Conservation (phyloP, 2,113 vertebrate genomes). For the Solea solea region DNA sequence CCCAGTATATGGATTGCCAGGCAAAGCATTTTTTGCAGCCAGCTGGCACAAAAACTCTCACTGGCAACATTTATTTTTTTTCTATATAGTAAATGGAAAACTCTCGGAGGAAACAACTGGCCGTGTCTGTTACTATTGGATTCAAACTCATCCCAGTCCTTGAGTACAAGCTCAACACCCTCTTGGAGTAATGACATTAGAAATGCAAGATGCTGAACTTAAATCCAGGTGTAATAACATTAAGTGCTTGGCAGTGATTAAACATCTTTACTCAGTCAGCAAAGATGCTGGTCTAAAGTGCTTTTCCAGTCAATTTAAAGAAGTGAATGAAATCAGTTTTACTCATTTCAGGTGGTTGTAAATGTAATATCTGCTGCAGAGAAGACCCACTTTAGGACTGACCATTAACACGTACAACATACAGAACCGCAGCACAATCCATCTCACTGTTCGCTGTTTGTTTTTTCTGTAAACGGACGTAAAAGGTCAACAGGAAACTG, state of each 20-base stretch:
- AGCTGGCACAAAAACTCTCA: slow-evolving; percentile 57
- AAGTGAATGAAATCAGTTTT: slow-evolving; percentile 11
- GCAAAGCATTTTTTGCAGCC: slow-evolving; percentile 59
- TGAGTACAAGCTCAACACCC: slow-evolving; percentile 31
- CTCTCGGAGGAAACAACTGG: slow-evolving; percentile 41
- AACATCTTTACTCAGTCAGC: slow-evolving; percentile 33
- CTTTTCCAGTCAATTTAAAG: slow-evolving; percentile 11
- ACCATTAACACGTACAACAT: too few relatives aligned
- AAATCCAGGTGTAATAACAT: slow-evolving; percentile 56
- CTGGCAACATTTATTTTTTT: slow-evolving; percentile 48
- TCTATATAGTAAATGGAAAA: slow-evolving; percentile 57
- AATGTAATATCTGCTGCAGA: not conserved
- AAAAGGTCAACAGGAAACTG: too few relatives aligned
- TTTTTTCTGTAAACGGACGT: too few relatives aligned
- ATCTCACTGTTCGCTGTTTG: too few relatives aligned
- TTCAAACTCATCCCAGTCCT: slow-evolving; percentile 31
- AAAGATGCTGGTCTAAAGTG: slow-evolving; percentile 1
- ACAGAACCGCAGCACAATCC: too few relatives aligned
- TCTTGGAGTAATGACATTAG: slow-evolving; percentile 44
- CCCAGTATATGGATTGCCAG: slow-evolving; percentile 24
- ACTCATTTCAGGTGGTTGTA: slow-evolving; percentile 7
- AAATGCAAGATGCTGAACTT: slow-evolving; percentile 30
- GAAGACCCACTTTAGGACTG: too few relatives aligned
- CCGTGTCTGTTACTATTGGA: slow-evolving; percentile 29
- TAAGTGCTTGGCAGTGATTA: slow-evolving; percentile 47